Percentiles rank a stretch among this genome's conserved stretches.
These are phyloP conservation scores for Pammene fasciana DNA, from an alignment of 2,888 invertebrate species.

Conservation along the genomic window DNA sequence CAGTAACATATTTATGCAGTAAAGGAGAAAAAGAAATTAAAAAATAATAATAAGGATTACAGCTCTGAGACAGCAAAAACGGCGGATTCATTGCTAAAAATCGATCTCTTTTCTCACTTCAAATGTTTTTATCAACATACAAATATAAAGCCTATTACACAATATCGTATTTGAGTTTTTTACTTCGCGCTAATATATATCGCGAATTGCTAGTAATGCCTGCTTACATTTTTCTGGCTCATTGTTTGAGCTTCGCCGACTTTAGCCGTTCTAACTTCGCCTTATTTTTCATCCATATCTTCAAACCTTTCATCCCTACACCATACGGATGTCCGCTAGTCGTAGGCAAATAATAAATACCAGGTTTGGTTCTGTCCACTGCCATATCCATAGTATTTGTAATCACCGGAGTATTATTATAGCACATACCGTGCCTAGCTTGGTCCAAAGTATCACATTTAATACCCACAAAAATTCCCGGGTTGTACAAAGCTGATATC, in stretches of 20 bases:
- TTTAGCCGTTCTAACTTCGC: background rate
- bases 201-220: too few relatives aligned
- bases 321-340: slow-evolving; percentile 50
- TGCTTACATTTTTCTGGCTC: background rate
- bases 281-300: slow-evolving; percentile 48
- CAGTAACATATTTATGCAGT: too few relatives aligned
- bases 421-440: slow-evolving; percentile 58
- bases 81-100: too few relatives aligned
- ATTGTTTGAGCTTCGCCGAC: background rate
- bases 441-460: slow-evolving; percentile 61
- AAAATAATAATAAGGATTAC: too few relatives aligned
- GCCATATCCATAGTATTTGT: slow-evolving; percentile 57
- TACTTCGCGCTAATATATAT: too few relatives aligned
- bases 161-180: too few relatives aligned
- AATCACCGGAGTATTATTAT: slow-evolving; percentile 51
- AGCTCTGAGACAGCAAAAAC: too few relatives aligned
- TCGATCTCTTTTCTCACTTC: too few relatives aligned
- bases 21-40: too few relatives aligned
- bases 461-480: slow-evolving; percentile 56
- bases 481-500: slow-evolving; percentile 57
- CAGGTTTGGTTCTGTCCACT: slow-evolving; percentile 51
- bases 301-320: slow-evolving; percentile 63
- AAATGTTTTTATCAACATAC: too few relatives aligned
- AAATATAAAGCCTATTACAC: too few relatives aligned
- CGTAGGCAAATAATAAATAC: slow-evolving; percentile 60